phyloP scores from a whole-genome alignment of 2,888 invertebrate genomes.

The Agriopis aurantiaria region DNA sequence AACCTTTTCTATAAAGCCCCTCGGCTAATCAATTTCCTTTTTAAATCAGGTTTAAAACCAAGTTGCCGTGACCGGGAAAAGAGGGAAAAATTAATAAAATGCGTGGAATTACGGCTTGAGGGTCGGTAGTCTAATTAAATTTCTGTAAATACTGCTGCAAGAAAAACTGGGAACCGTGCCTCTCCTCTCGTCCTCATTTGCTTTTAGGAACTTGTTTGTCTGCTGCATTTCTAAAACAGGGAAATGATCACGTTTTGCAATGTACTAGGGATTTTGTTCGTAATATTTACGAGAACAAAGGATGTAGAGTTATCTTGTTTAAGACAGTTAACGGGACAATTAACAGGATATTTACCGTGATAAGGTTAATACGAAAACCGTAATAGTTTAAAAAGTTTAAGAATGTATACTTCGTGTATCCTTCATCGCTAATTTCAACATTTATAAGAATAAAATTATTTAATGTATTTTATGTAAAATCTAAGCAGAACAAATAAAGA shows the following conservation, averaged over 20 bases:
- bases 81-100: conserved; percentile 54
- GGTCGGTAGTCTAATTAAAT: conserved; percentile 67
- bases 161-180: conserved; percentile 44
- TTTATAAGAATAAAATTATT: too few relatives aligned
- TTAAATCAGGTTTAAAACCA: conserved; percentile 38
- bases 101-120: conserved; percentile 53
- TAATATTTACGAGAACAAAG: background rate
- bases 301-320: background rate
- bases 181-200: conserved; percentile 50
- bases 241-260: conserved; percentile 35
- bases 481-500: too few relatives aligned
- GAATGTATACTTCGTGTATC: background rate
- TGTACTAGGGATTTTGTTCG: background rate
- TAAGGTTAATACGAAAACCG: too few relatives aligned
- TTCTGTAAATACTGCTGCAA: conserved; percentile 64
- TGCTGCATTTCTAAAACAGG: conserved; percentile 49
- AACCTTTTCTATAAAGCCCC: conserved; percentile 18
- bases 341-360: too few relatives aligned
- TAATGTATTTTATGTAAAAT: too few relatives aligned
- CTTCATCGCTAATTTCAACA: too few relatives aligned
- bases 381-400: too few relatives aligned
- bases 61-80: conserved; percentile 43
- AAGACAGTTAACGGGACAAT: too few relatives aligned
- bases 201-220: conserved; percentile 58
- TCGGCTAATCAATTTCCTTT: conserved; percentile 32